A percentile compares a stretch with the other conserved stretches of the same genome.
phyloP scores from a whole-genome alignment of 2,113 vertebrate genomes.

The Alligator mississippiensis region DNA sequence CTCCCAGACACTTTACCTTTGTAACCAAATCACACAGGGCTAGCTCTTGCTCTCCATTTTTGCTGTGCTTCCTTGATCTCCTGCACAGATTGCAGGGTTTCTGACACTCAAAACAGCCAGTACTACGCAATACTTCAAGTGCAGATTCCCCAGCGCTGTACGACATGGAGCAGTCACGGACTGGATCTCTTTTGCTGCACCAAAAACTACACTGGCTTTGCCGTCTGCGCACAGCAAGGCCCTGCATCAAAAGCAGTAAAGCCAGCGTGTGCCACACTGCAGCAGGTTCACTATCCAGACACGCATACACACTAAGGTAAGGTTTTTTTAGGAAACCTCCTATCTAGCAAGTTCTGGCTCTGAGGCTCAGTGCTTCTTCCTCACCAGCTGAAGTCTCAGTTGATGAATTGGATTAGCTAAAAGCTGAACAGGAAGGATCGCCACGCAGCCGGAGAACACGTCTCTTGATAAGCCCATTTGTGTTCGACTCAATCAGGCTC shows the following conservation, averaged over 20 bases:
- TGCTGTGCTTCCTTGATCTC: neutral
- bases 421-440: rapidly evolving
- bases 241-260: neutral
- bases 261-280: neutral
- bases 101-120: neutral
- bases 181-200: neutral
- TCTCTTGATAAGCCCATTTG: neutral
- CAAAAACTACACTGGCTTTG: neutral
- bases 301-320: rapidly evolving
- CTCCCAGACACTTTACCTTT: neutral
- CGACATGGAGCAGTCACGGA: rapidly evolving
- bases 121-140: neutral
- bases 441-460: neutral
- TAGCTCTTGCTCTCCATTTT: neutral
- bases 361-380: neutral
- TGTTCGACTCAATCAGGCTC: neutral
- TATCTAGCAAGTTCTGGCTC: neutral
- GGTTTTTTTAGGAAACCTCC: neutral
- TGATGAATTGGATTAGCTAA: neutral
- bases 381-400: neutral
- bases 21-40: neutral
- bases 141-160: neutral
- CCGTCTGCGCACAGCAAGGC: neutral
- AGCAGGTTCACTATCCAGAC: rapidly evolving
- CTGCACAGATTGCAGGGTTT: neutral